phyloP scores from a whole-genome alignment of 2,888 invertebrate species.

The Dicranocentrus wangi region DNA sequence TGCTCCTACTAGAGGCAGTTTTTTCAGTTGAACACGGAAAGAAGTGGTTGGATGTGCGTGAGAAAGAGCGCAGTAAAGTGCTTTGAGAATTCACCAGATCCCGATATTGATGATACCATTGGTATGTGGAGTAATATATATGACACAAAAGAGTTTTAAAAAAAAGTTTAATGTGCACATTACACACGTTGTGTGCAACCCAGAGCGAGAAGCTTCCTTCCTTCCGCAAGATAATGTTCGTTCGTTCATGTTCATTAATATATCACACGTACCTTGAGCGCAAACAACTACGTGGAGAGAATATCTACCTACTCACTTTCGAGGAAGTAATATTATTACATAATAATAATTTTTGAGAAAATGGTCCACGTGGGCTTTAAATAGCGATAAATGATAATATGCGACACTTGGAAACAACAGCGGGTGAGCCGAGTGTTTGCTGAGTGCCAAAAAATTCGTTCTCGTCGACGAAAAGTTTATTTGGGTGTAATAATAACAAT shows the following conservation, averaged over 20 bases:
- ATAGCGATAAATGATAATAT: not conserved
- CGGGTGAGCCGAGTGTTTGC: not conserved
- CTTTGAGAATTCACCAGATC: not conserved
- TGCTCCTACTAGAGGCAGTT: not conserved
- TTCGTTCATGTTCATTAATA: not conserved
- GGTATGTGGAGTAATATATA: conserved; percentile 30
- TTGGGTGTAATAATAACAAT: not conserved
- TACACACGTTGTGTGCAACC: not conserved
- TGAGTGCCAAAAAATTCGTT: not conserved
- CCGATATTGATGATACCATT: conserved; percentile 16
- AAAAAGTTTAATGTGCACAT: conserved; percentile 27
- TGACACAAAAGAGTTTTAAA: conserved; percentile 13
- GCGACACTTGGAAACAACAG: not conserved
- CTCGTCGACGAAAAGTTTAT: not conserved
- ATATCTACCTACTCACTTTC: not conserved
- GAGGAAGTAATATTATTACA: conserved; percentile 13
- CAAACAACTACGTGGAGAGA: not conserved
- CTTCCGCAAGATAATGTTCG: not conserved
- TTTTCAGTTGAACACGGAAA: too few relatives aligned
- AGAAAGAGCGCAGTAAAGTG: conserved; percentile 46
- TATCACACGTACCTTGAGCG: too few relatives aligned
- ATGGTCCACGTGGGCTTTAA: not conserved
- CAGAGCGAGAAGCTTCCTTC: conserved; percentile 41
- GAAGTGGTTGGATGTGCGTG: too few relatives aligned
- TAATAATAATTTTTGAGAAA: not conserved